phyloP scores from a whole-genome alignment of 2,797 vertebrate genomes.

The Sardinella longiceps region DNA sequence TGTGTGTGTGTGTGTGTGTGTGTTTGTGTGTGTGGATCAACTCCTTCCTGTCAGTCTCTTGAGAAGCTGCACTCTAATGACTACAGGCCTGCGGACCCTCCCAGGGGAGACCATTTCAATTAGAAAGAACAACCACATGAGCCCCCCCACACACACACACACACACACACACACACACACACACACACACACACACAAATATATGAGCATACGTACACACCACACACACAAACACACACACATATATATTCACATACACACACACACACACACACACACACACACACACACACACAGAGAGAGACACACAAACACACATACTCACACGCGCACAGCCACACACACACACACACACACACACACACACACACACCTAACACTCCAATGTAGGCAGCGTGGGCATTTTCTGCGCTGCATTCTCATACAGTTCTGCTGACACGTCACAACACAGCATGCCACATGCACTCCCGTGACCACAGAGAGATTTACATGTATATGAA shows the following conservation, averaged over 20 bases:
- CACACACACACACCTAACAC: background rate
- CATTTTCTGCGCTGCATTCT: background rate
- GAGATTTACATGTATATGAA: background rate
- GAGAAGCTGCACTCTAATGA: background rate
- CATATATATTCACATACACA: background rate
- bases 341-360: too few relatives aligned
- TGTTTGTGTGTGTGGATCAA: too few relatives aligned
- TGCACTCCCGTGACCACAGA: background rate
- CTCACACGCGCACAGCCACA: too few relatives aligned
- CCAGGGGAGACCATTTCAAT: background rate
- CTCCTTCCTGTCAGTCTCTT: background rate
- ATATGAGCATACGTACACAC: too few relatives aligned
- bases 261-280: too few relatives aligned
- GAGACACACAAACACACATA: too few relatives aligned
- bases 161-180: too few relatives aligned
- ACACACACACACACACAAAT: too few relatives aligned
- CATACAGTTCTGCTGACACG: background rate
- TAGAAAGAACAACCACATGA: background rate
- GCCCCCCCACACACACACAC: background rate
- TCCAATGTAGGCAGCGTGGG: background rate
- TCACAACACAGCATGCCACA: background rate
- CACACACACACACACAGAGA: too few relatives aligned
- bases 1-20: background rate
- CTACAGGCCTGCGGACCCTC: background rate
- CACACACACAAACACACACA: background rate